Conservation (phyloP, 2,888 invertebrate genomes). For the Sclerodermus sp. region DNA sequence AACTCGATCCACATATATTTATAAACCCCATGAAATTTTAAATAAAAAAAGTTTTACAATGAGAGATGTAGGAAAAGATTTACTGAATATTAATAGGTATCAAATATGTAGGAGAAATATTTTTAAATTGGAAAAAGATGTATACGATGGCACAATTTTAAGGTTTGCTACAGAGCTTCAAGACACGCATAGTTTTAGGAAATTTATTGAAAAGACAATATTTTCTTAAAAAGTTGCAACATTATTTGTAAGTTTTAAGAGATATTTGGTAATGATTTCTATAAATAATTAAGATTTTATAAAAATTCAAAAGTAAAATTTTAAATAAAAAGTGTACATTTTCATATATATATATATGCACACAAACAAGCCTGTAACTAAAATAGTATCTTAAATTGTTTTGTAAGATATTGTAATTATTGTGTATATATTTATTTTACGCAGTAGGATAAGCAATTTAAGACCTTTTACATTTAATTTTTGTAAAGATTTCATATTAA, state of each 20-base stretch:
- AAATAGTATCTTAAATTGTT: background rate
- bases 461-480: background rate
- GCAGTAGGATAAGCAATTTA: background rate
- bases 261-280: too few relatives aligned
- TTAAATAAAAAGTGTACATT: too few relatives aligned
- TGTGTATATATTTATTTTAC: background rate
- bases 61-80: constrained; percentile 27
- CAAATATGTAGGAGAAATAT: constrained; percentile 31
- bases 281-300: too few relatives aligned
- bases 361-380: background rate
- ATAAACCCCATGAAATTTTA: constrained; percentile 30
- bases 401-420: background rate
- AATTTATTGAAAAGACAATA: constrained; percentile 9
- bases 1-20: constrained; percentile 33
- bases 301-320: too few relatives aligned
- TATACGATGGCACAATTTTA: constrained; percentile 61
- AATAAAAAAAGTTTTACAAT: constrained; percentile 21
- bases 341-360: background rate
- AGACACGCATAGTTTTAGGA: constrained; percentile 2
- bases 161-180: constrained; percentile 57
- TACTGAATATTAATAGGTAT: constrained; percentile 41
- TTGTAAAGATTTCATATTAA: background rate
- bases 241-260: too few relatives aligned
- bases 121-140: constrained; percentile 10
- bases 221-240: background rate